These are phyloP conservation scores for Liodrosophila aerea DNA, from an alignment of 2,888 invertebrate species.

Conservation along the genomic window DNA sequence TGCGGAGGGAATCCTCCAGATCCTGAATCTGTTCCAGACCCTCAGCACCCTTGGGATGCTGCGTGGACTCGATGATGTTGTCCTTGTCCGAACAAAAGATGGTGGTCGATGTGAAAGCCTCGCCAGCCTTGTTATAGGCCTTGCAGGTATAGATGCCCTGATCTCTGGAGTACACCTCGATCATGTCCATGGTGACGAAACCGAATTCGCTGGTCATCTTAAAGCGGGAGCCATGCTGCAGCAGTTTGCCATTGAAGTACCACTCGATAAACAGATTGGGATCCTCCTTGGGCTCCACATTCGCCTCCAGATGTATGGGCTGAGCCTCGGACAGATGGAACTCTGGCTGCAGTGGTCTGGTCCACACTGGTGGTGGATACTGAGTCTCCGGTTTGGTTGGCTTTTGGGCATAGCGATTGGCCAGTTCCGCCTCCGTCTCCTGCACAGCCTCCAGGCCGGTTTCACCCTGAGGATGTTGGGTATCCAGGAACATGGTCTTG, in stretches of 20 bases:
- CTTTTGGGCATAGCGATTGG: slow-evolving; percentile 88
- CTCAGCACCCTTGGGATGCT: slow-evolving; percentile 97
- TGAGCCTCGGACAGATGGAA: slow-evolving; percentile 92
- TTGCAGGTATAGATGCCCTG: slow-evolving; percentile 97
- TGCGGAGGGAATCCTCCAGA: slow-evolving; percentile 92
- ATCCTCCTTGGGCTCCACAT: slow-evolving; percentile 96
- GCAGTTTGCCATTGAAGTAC: slow-evolving; percentile 95
- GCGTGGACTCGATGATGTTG: slow-evolving; percentile 92
- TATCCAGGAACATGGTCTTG: slow-evolving; percentile 91
- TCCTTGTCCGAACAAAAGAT: slow-evolving; percentile 92
- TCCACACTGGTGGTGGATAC: slow-evolving; percentile 93
- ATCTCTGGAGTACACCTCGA: slow-evolving; percentile 95
- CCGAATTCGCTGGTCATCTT: slow-evolving; percentile 98
- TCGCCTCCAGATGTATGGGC: slow-evolving; percentile 95
- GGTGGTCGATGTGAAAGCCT: slow-evolving; percentile 95
- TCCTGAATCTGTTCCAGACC: slow-evolving; percentile 95
- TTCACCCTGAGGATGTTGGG: slow-evolving; percentile 97
- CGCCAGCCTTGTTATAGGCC: slow-evolving; percentile 93
- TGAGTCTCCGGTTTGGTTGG: slow-evolving; percentile 88
- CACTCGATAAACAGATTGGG: slow-evolving; percentile 95
- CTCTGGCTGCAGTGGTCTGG: slow-evolving; percentile 90
- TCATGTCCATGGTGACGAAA: slow-evolving; percentile 96
- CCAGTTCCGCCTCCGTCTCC: slow-evolving; percentile 92
- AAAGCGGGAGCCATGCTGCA: slow-evolving; percentile 94
- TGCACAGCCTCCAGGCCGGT: slow-evolving; percentile 94